Base-by-base conservation (phyloP, 2,888 invertebrate species). In the Zaprionus bogoriensis region DNA sequence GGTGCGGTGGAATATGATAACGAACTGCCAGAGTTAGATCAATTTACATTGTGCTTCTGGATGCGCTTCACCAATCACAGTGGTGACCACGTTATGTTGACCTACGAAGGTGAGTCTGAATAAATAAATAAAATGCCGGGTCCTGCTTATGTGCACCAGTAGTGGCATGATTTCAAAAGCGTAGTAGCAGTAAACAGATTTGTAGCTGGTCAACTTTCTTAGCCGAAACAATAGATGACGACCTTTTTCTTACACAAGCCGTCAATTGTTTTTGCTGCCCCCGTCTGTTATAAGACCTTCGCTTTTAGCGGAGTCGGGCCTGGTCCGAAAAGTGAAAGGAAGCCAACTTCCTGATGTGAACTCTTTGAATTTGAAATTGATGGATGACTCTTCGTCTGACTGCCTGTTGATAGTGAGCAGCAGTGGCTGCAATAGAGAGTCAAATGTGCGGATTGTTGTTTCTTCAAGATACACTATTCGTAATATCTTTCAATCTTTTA, bases 21-120 rank as follows among this genome's bases (percentile, higher is more conserved):
- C 30, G 91, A 93, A 23, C 82, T 96, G 28, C 96, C 96, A 0
- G 94, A 95, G 85, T 87, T 96, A 75, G 95, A 95, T 77, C 96
- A 96, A 89, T 96, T 96, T 89, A 96, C 96, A 0, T 92, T 96
- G 7, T 96, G 96, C 88, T 93, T 94, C 91, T 96, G 96, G 96
- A 94, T 93, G 78, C 95, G 96, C 82, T 96, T 96, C 87, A 93
- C 94, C 77, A 96, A 96, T 86, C 96, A 96, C 87, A 94, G 94
- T 20, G 95, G 94, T 61, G 96, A 96, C 87, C 96, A 96, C 91
- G 95, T 96, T 0, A 89, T 96, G 52, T 95, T 96, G 88, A 96
- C 96, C 12, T 96, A 96, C 89, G 93, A 96, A 81, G 94, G 96
- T 96, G 89, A 94, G 92, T 92, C 0, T 6, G 14, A 4, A 36